Percentiles rank a stretch among this genome's conserved stretches.
Evolutionary conservation across 2,113 vertebrate species (phyloP).

Genomic region (Antechinus flavipes): DNA sequence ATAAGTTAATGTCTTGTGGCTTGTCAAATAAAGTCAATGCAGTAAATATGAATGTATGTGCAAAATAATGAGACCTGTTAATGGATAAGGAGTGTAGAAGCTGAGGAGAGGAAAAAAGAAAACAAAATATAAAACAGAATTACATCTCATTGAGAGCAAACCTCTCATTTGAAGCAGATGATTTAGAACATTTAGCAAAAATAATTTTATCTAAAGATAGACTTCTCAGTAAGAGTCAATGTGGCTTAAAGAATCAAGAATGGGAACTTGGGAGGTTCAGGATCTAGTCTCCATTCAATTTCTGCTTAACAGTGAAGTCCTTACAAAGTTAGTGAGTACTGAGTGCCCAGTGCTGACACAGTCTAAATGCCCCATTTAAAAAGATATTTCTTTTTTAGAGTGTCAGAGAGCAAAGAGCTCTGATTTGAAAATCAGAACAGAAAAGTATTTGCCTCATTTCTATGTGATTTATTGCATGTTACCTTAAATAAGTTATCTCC

Average conservation of each 20-base stretch:
- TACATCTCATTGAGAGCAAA: not conserved
- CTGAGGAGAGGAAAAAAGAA: not conserved
- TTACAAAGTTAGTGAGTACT: not conserved
- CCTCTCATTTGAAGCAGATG: not conserved
- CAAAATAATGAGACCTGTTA: not conserved
- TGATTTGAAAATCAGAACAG: not conserved
- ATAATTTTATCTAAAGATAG: not conserved
- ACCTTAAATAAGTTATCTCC: not conserved
- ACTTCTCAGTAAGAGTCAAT: not conserved
- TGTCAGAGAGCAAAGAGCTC: not conserved
- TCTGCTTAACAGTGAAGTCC: not conserved
- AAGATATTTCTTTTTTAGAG: not conserved
- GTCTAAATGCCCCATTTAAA: not conserved
- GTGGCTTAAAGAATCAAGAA: not conserved
- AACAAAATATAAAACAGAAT: not conserved
- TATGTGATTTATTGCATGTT: not conserved
- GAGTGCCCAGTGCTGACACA: not conserved
- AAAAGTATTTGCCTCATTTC: not conserved
- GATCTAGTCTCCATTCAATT: not conserved
- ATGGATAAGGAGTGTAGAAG: not conserved
- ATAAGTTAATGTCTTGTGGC: not conserved
- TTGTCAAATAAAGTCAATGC: not conserved
- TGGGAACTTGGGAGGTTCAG: not conserved
- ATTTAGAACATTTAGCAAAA: not conserved
- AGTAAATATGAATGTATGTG: not conserved